These are phyloP conservation scores for Bothrops jararaca DNA, from an alignment of 2,113 vertebrate genomes.

Conservation along the genomic window DNA sequence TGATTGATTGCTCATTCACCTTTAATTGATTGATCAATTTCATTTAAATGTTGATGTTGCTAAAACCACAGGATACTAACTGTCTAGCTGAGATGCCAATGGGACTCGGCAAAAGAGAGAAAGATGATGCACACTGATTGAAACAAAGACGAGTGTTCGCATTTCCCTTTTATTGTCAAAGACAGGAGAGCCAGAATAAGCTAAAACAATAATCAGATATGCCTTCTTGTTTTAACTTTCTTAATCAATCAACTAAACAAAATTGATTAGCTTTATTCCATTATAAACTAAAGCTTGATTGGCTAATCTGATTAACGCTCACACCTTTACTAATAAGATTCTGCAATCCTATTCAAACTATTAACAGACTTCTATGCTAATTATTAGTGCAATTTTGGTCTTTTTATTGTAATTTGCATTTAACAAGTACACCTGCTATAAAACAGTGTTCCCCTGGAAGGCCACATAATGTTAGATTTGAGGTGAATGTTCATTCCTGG, in stretches of 20 bases:
- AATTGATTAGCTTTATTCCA: neutral
- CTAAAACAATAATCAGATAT: neutral
- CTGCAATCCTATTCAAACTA: neutral
- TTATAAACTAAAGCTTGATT: neutral
- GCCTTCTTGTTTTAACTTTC: neutral
- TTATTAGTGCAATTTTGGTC: neutral
- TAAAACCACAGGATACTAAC: neutral
- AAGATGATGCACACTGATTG: neutral
- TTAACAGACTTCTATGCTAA: neutral
- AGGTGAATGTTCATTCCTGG: neutral
- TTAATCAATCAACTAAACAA: neutral
- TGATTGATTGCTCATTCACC: neutral
- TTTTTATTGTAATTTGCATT: neutral
- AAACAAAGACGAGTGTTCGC: neutral
- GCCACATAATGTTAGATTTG: neutral
- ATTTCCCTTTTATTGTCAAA: neutral
- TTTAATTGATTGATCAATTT: neutral
- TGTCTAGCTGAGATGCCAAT: neutral
- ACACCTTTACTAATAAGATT: neutral
- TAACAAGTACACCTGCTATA: neutral
- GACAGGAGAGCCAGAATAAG: neutral
- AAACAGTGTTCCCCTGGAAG: neutral
- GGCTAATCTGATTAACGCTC: neutral
- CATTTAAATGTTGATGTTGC: slow-evolving; percentile 28
- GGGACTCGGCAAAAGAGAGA: neutral